These are phyloP conservation scores for Condylura cristata DNA, from an alignment of 2,113 vertebrate genomes.

Conservation along the genomic window DNA sequence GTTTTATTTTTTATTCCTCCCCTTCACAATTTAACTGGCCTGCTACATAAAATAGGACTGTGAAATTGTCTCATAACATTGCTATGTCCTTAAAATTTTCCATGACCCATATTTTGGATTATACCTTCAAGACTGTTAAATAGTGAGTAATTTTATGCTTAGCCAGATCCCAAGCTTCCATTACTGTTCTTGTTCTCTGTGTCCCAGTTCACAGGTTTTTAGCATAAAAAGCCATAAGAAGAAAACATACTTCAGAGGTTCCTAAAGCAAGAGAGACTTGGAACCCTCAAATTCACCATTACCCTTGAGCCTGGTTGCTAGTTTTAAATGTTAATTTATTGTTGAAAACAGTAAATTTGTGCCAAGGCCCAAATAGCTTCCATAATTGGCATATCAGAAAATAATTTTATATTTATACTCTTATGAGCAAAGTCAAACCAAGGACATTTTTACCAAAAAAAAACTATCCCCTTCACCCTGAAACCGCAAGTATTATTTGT, in stretches of 20 bases:
- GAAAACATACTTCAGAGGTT: conserved; percentile 27
- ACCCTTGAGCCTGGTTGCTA: neutral
- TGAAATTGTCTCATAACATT: conserved; percentile 57
- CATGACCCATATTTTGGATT: conserved; percentile 64
- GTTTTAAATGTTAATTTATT: neutral
- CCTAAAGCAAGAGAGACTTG: neutral
- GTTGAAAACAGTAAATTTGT: neutral
- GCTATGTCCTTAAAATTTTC: conserved; percentile 54
- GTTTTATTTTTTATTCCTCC: neutral
- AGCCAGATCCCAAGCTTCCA: conserved; percentile 3
- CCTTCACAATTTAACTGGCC: conserved; percentile 36
- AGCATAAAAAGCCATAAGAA: conserved; percentile 1
- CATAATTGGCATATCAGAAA: neutral
- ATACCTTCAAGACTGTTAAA: conserved; percentile 53
- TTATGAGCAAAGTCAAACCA: conserved; percentile 42
- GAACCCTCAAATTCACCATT: neutral
- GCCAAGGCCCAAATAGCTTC: neutral
- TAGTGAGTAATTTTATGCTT: conserved; percentile 43
- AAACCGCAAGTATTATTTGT: neutral
- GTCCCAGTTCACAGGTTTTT: conserved; percentile 41
- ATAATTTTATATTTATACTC: neutral
- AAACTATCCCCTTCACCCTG: neutral
- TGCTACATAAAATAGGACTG: conserved; percentile 18
- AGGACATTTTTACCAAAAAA: neutral
- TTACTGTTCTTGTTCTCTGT: conserved; percentile 20